Evolutionary conservation across 2,113 vertebrate genomes (phyloP).

Genomic region (Oxyruncus cristatus): DNA sequence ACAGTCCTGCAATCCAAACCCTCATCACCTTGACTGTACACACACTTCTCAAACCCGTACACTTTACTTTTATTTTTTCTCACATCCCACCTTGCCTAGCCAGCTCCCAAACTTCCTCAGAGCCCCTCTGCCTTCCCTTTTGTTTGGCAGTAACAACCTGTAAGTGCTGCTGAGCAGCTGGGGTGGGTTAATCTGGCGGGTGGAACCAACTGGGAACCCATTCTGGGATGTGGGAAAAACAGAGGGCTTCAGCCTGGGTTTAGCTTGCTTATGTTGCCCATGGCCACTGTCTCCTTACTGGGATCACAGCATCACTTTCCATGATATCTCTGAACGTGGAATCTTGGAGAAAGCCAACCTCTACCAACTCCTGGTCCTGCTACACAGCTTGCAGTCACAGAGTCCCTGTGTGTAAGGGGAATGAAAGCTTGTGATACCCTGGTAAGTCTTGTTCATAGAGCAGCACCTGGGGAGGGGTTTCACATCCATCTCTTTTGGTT

Average conservation of each 20-base stretch:
- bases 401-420: rapidly evolving
- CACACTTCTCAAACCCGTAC: neutral
- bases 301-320: neutral
- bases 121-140: neutral
- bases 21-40: no score
- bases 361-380: neutral
- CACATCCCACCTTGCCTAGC: neutral
- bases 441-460: neutral
- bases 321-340: neutral
- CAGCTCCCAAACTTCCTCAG: neutral
- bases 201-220: neutral
- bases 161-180: neutral
- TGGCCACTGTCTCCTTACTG: neutral
- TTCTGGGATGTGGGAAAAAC: neutral
- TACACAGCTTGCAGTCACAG: rapidly evolving
- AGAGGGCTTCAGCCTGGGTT: neutral
- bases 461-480: neutral
- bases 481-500: neutral
- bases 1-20: neutral
- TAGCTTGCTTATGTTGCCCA: neutral
- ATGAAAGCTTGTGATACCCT: neutral
- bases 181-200: neutral
- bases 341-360: neutral
- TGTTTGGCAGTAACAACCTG: neutral
- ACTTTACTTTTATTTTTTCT: neutral